Base-by-base conservation (phyloP, 2,113 vertebrate species). In the Corythornis cristatus region DNA sequence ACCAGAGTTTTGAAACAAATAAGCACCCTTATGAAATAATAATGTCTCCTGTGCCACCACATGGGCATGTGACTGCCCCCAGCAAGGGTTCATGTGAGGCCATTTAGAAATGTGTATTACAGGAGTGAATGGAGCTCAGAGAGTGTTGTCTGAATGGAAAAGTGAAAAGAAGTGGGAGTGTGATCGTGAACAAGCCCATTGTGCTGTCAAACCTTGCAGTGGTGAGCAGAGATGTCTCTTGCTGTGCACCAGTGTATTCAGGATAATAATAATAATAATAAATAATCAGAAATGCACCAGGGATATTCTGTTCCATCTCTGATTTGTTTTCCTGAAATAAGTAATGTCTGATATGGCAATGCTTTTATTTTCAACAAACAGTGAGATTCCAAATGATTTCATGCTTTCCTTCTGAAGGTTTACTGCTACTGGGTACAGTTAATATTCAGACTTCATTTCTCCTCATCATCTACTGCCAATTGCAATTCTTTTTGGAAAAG, bases 401-500 rank as follows among this genome's bases (percentile, higher is more conserved):
- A 6, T 60, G 23, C 29, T 82, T 80, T 78, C 13, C 23, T 89
- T 23, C 31, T 54, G 28, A 35, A 80, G 15, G 6, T 58, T 85
- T 85, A 58, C 46, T 80, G 42, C 51, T 21, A n/a, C 21, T 35
- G 17, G 50, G 28, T 64, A 74, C n/a, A 35, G 64, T 83, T 77
- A 51, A 18, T 77, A 77, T 89, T 94, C 75, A 64, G 75, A 71
- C 23, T 77, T 83, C 11, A 8, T 89, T 89, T 88, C 56, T 88
- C 29, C 57, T 78, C 35, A 86, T 88, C 48, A 43, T 72, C 51
- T 62, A 26, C 58, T 77, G 68, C 54, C 88, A 93, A 57, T 33
- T 93, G 35, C 37, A 86, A 20, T 88, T 89, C n/a, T 73, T 78
- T 86, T 42, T 67, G 21, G 46, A 91, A 91, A 93, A 72, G 23